Evolutionary conservation across 2,113 vertebrate species (phyloP).

Genomic region (Caloenas nicobarica): DNA sequence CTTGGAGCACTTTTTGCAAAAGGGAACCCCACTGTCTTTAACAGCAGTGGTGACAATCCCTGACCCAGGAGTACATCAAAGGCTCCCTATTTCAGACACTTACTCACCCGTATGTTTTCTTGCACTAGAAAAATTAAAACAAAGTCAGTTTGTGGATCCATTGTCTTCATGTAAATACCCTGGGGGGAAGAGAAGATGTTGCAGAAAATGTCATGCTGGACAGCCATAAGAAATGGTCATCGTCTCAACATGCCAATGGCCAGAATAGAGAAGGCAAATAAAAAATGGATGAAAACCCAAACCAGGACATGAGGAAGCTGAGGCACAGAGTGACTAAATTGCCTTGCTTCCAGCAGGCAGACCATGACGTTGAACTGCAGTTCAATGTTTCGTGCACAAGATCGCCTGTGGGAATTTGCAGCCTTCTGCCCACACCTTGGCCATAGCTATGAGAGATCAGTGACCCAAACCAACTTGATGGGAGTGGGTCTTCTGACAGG

Average conservation of each 20-base stretch:
- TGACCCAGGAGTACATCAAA: not conserved
- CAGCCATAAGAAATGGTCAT: not conserved
- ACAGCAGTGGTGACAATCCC: not conserved
- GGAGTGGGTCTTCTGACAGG: not conserved
- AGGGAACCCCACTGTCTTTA: not conserved
- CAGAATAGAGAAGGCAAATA: not conserved
- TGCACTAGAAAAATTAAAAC: not conserved
- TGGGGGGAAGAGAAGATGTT: not conserved
- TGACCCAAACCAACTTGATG: fast-evolving
- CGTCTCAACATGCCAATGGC: not conserved
- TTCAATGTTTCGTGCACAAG: not conserved
- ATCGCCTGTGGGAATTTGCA: not conserved
- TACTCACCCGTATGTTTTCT: not conserved
- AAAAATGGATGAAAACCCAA: not conserved
- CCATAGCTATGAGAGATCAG: not conserved
- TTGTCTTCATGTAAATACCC: not conserved
- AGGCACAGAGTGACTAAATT: not conserved
- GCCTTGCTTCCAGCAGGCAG: not conserved
- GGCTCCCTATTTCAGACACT: not conserved
- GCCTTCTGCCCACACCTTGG: not conserved
- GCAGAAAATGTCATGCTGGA: not conserved
- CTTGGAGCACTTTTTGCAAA: not conserved
- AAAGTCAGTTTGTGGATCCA: not conserved
- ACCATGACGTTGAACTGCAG: fast-evolving
- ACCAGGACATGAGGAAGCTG: fast-evolving